Evolutionary conservation across 1,140 invertebrate species (phyloP), one percentile per base, ranked within the genome.

Genomic region (Cotesia chilonis): DNA sequence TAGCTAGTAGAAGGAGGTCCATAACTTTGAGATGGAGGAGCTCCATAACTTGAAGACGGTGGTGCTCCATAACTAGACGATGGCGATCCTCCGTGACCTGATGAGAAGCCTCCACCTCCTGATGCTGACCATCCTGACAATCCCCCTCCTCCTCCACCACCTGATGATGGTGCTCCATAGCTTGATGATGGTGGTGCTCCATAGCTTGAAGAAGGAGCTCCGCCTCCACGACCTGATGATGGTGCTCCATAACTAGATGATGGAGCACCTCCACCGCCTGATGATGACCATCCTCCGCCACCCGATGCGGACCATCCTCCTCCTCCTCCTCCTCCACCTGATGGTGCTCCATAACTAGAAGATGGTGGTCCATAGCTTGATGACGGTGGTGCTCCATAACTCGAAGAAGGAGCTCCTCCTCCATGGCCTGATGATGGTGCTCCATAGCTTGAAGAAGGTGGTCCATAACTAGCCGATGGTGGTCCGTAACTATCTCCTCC

Each of bases 381-480:
- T 52, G 17, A 12, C 57, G 4, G 66, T 52, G 63, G 63, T 20
- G 63, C n/a, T 37, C 51, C 66, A 37, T 68, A 68, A 36, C 51
- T 68, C 1, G 9, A 5, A 9, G 66, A 68, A n/a, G 66, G 66
- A 9, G 41, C 3, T 65, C 37, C 36, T 37, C 47, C 63, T 37
- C 47, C 63, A 35, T 47, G 10, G 14, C 38, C 9, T 14, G 6
- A 41, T 3, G 63, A 41, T n/a, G 65, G 66, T 20, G 54, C 6
- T 4, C 67, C 67, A 47, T 68, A 68, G 9, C 55, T 68, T 38
- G 28, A 36, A 1, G 67, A 38, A 20, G 67, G 67, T 52, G 51
- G 54, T 6, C 71, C 64, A 60, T 67, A 17, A 36, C 70, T 57
- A 3, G 36, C n/a, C 4, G 68, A 70, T 9, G 69, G 69, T 35